Base-by-base conservation (phyloP, 2,797 vertebrate genomes). In the Gambusia yucatana region DNA sequence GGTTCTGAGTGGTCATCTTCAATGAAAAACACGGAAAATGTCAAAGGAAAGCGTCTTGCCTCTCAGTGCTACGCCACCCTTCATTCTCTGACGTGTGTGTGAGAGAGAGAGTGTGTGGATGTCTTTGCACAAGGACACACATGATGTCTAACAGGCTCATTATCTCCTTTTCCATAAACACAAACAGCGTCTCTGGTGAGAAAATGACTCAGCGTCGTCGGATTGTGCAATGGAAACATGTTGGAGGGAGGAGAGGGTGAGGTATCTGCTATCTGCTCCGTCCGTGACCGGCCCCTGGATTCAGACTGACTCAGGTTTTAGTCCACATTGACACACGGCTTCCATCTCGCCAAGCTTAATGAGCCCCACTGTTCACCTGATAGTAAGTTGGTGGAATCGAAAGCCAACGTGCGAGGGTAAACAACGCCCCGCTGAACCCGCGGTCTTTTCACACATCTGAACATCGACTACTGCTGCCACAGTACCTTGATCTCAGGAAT, bases 401-500 rank as follows among this genome's bases (percentile, higher is more conserved):
- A 78, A 67, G 28, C 11, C 69, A 10, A 33, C 59, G 30, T 8
- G 59, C 14, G 14, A 52, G 17, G 20, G 41, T 13, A 6, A 77
- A 10, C 43, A 28, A 52, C 2, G 28, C 3, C 36, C n/a, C 36
- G 20, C 44, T 70, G 33, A 63, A 55, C 8, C 11, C 71, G 33
- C 41, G 47, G 33, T 50, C 39, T 25, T 28, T 43, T 41, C 47
- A 71, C 9, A 7, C 1, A 16, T 48, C 46, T 69, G 22, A 39
- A 13, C 10, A 6, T 22, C 33, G 28, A n/a, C 50, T 46, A 28
- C 72, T 69, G 28, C 28, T n/a, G 30, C 48, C 2, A 0, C 0
- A 22, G 59, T 89, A 99, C 98, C 97, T 99, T 99, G 91, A 99
- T 97, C 87, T 98, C 97, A 9, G 98, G 96, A 82, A 99, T 94